These are phyloP conservation scores for Motacilla alba DNA, from an alignment of 2,113 vertebrate genomes.

Conservation along the genomic window DNA sequence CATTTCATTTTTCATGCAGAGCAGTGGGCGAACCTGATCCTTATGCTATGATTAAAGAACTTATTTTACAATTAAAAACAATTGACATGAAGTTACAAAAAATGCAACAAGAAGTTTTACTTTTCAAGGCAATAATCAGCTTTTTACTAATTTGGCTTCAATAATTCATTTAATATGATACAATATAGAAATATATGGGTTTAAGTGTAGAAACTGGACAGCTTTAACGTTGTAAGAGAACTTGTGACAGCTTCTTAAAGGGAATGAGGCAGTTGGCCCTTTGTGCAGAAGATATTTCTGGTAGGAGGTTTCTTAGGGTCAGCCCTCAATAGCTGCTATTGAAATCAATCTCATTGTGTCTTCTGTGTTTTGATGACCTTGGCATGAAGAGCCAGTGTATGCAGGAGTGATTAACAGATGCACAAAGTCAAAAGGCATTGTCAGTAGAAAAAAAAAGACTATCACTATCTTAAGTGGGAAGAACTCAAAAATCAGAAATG, in stretches of 20 bases:
- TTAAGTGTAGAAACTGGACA: neutral
- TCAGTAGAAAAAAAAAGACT: neutral
- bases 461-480: neutral
- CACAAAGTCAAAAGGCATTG: neutral
- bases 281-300: neutral
- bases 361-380: slow-evolving; percentile 2
- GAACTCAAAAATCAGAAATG: neutral
- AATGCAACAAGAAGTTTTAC: neutral
- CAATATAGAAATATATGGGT: neutral
- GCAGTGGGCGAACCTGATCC: neutral
- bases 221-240: neutral
- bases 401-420: slow-evolving; percentile 5
- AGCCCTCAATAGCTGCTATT: neutral
- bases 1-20: neutral
- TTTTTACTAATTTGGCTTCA: neutral
- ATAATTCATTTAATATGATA: neutral
- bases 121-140: neutral
- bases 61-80: neutral
- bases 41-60: neutral
- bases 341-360: neutral
- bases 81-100: neutral
- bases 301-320: neutral
- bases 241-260: neutral
- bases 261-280: neutral
- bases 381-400: neutral